A percentile compares a stretch with the other conserved stretches of the same genome.
Conservation (phyloP, 2,797 vertebrate species). For the Schizopygopsis malacanthus region DNA sequence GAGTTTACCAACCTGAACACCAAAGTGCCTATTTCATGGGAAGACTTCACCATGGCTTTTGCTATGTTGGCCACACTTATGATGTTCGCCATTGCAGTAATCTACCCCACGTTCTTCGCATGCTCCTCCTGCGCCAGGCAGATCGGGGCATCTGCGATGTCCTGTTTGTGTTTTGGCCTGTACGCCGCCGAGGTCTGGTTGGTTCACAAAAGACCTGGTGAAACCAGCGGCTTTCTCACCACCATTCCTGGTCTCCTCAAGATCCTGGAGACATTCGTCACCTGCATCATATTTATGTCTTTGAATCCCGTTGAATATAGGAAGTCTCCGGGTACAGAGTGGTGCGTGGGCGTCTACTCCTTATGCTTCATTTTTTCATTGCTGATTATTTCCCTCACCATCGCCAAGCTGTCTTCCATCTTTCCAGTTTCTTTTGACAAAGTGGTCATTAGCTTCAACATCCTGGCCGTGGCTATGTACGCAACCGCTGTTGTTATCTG, state of each 20-base stretch:
- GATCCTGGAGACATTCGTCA: constrained; percentile 84
- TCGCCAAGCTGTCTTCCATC: constrained; percentile 69
- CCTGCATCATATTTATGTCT: constrained; percentile 85
- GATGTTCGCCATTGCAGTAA: constrained; percentile 80
- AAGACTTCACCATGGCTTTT: constrained; percentile 85
- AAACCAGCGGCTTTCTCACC: constrained; percentile 86
- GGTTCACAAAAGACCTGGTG: constrained; percentile 72
- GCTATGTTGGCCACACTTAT: constrained; percentile 84
- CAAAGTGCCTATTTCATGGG: constrained; percentile 83
- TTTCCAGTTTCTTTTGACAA: constrained; percentile 79
- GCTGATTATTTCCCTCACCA: constrained; percentile 80
- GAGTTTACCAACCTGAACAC: constrained; percentile 74
- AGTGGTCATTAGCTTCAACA: constrained; percentile 76
- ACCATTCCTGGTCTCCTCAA: constrained; percentile 85
- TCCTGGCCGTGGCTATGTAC: constrained; percentile 81
- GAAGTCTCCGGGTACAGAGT: constrained; percentile 57
- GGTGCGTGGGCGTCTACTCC: constrained; percentile 86
- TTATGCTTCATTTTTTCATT: constrained; percentile 86
- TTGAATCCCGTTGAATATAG: constrained; percentile 59
- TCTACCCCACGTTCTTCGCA: constrained; percentile 79
- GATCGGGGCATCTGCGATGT: constrained; percentile 77
- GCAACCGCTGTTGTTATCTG: constrained; percentile 81
- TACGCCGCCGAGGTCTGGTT: constrained; percentile 79
- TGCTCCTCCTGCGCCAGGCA: constrained; percentile 59
- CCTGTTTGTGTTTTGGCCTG: constrained; percentile 78